These are phyloP conservation scores for Pomatorhinus ruficollis DNA, from an alignment of 2,113 vertebrate genomes.

Conservation along the genomic window DNA sequence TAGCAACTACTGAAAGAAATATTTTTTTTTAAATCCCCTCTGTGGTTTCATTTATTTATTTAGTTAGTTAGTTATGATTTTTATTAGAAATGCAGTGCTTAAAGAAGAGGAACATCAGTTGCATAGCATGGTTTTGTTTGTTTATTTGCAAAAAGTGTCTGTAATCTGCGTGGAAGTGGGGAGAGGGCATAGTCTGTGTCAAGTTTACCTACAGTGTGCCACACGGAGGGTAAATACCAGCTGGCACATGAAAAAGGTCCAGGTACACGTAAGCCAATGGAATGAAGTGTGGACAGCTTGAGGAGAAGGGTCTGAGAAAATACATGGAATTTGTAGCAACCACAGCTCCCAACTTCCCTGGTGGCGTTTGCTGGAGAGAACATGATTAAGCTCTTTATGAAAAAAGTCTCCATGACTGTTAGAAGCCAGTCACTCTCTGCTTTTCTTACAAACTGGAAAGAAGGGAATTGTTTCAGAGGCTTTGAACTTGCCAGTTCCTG, in stretches of 20 bases:
- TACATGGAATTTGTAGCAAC: background rate
- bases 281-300: slow-evolving; percentile 41
- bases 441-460: background rate
- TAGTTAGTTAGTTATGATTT: background rate
- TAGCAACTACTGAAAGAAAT: background rate
- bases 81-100: background rate
- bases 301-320: slow-evolving; percentile 29
- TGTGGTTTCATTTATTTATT: background rate
- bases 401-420: background rate
- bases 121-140: slow-evolving; percentile 28
- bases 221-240: slow-evolving; percentile 44
- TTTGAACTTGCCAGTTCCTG: background rate
- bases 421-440: background rate
- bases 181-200: slow-evolving; percentile 30
- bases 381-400: background rate
- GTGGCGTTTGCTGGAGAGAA: background rate
- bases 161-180: slow-evolving; percentile 18
- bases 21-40: background rate
- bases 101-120: background rate
- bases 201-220: slow-evolving; percentile 28
- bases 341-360: background rate
- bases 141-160: slow-evolving; percentile 27
- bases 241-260: slow-evolving; percentile 50
- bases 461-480: background rate
- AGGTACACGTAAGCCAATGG: background rate